phyloP scores from a whole-genome alignment of 2,797 vertebrate genomes.

The Staurois parvus region DNA sequence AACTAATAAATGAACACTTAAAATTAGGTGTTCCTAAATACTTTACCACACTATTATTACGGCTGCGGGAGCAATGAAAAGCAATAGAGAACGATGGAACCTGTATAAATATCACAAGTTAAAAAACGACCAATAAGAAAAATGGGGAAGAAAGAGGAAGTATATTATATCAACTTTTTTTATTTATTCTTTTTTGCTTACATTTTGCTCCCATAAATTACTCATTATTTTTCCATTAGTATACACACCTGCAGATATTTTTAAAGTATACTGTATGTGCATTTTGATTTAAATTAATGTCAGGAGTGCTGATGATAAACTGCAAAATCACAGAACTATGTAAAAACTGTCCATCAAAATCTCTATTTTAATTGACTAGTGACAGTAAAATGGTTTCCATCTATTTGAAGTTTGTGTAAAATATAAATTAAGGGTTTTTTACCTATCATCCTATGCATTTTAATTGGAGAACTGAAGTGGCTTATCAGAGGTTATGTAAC shows the following conservation, averaged over 20 bases:
- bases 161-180: not conserved
- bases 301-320: not conserved
- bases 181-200: not conserved
- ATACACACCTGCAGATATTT: not conserved
- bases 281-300: not conserved
- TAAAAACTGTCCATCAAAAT: not conserved
- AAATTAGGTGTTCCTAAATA: no score
- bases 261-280: not conserved
- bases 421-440: not conserved
- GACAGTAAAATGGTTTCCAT: not conserved
- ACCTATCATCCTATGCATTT: constrained; percentile 9
- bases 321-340: not conserved
- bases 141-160: no score
- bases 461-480: not conserved
- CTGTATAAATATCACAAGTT: no score
- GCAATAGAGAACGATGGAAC: no score
- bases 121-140: no score
- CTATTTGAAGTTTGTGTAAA: not conserved
- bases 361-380: not conserved
- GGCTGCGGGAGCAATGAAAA: no score
- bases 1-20: no score
- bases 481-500: constrained; percentile 16
- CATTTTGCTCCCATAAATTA: not conserved
- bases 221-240: not conserved
- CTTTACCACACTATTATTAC: no score